Conservation (phyloP, 1,140 invertebrate species). For the Drosophila mayri region DNA sequence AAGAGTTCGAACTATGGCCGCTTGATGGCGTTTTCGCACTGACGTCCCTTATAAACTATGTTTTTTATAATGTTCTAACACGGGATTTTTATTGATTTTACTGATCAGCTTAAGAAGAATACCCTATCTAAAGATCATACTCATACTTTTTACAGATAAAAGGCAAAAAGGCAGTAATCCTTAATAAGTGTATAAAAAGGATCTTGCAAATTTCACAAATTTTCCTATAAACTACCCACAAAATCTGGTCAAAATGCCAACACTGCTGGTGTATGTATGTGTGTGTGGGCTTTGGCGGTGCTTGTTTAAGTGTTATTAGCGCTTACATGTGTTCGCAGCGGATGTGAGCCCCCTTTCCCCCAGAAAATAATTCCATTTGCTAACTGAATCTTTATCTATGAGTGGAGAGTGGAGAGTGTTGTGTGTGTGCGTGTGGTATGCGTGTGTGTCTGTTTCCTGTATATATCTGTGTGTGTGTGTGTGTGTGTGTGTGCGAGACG, state of each 20-base stretch:
- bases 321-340: slow-evolving; percentile 71
- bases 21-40: too few relatives aligned
- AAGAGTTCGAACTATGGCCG: too few relatives aligned
- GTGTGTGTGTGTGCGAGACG: slow-evolving; percentile 26
- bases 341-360: slow-evolving; percentile 15
- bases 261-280: slow-evolving; percentile 16
- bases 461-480: slow-evolving; percentile 1
- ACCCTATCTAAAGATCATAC: too few relatives aligned
- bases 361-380: slow-evolving; percentile 75
- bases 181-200: too few relatives aligned
- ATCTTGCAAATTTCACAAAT: neutral
- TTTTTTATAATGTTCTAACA: too few relatives aligned
- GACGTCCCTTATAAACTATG: too few relatives aligned
- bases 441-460: slow-evolving; percentile 10
- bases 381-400: slow-evolving; percentile 52
- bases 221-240: neutral
- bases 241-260: neutral
- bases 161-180: too few relatives aligned
- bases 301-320: slow-evolving; percentile 80
- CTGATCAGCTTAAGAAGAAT: too few relatives aligned
- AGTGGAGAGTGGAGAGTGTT: neutral
- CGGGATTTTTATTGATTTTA: too few relatives aligned
- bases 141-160: too few relatives aligned
- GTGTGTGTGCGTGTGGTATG: slow-evolving; percentile 3
- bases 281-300: slow-evolving; percentile 35